A percentile compares a stretch with the other conserved stretches of the same genome.
Conservation (phyloP, 2,113 vertebrate species). For the Acrocephalus arundinaceus region DNA sequence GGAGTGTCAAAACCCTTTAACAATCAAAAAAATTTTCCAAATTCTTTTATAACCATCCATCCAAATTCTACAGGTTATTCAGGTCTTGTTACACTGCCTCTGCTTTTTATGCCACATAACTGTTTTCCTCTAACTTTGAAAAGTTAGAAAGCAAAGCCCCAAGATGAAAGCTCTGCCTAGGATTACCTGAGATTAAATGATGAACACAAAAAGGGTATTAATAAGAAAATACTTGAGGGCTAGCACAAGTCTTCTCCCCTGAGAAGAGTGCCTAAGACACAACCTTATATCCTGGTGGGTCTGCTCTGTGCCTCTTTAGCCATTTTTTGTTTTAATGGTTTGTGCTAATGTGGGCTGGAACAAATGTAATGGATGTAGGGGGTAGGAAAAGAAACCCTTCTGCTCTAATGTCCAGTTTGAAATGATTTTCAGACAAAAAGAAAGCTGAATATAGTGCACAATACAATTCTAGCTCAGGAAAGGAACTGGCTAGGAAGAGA, state of each 20-base stretch:
- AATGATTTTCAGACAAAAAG: not conserved
- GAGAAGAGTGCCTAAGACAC: not conserved
- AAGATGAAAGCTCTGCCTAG: not conserved
- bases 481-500: not conserved
- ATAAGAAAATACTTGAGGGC: not conserved
- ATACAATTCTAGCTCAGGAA: not conserved
- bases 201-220: not conserved
- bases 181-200: not conserved
- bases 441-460: not conserved
- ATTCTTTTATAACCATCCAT: not conserved
- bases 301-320: not conserved
- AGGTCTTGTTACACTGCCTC: not conserved
- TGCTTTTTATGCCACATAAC: fast-evolving
- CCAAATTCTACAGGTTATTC: not conserved
- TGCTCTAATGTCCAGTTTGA: not conserved
- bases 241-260: not conserved
- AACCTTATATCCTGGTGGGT: not conserved
- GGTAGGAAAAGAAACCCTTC: not conserved
- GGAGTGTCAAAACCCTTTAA: not conserved
- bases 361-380: not conserved
- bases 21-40: not conserved
- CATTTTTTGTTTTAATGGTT: not conserved
- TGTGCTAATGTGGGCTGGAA: not conserved
- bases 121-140: not conserved
- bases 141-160: not conserved